Percentiles rank a stretch among this genome's conserved stretches.
phyloP scores from a whole-genome alignment of 2,797 vertebrate genomes.

The Lutjanus argentimaculatus region DNA sequence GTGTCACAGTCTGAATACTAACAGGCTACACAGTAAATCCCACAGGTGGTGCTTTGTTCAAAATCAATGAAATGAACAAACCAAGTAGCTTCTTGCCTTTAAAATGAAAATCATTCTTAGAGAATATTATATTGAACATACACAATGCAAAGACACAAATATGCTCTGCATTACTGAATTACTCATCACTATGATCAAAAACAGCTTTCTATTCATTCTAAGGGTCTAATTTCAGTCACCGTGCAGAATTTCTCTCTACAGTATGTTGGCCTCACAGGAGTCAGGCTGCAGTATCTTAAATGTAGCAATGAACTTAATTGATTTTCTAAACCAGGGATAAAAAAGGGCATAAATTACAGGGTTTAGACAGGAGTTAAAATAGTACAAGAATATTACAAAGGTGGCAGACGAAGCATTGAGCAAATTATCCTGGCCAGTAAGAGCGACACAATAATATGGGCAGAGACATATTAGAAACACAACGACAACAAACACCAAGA shows the following conservation, averaged over 20 bases:
- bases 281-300: constrained; percentile 29
- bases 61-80: no score
- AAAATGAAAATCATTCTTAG: no score
- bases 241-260: background rate
- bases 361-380: constrained; percentile 35
- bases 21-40: no score
- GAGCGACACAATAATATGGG: constrained; percentile 48
- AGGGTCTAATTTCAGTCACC: no score
- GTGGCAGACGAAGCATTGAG: background rate
- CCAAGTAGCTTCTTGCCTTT: no score
- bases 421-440: constrained; percentile 7
- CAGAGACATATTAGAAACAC: constrained; percentile 35
- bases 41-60: no score
- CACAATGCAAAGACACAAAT: no score
- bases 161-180: no score
- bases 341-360: constrained; percentile 21
- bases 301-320: constrained; percentile 32
- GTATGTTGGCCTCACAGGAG: constrained; percentile 24
- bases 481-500: background rate
- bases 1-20: no score
- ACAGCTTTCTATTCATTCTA: no score
- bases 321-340: constrained; percentile 53
- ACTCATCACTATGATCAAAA: no score
- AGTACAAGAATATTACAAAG: background rate
- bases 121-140: no score